phyloP scores from a whole-genome alignment of 2,797 vertebrate species.

The Bradypodion ventrale region DNA sequence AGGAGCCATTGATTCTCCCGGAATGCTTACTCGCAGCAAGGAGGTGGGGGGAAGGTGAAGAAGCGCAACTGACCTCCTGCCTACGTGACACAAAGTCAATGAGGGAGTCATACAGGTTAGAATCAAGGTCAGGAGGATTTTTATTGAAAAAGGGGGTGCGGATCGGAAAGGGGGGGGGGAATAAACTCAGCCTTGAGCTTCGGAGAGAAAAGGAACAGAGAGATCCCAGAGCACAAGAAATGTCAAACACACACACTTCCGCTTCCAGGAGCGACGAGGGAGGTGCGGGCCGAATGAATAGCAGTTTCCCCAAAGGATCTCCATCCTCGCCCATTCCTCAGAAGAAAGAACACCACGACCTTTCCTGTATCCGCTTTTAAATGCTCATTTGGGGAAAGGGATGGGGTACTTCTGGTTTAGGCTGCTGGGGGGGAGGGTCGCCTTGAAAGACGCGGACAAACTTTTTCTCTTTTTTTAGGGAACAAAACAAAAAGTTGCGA shows the following conservation, averaged over 20 bases:
- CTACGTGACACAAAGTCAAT: constrained; percentile 83
- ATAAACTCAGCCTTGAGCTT: constrained; percentile 50
- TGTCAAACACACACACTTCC: background rate
- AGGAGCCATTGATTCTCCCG: constrained; percentile 78
- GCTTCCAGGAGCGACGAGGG: too few relatives aligned
- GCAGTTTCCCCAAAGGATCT: too few relatives aligned
- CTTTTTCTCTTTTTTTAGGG: background rate
- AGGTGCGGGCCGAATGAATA: too few relatives aligned
- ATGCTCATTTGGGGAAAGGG: background rate
- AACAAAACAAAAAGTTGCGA: background rate
- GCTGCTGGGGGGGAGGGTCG: too few relatives aligned
- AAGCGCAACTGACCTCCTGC: constrained; percentile 80
- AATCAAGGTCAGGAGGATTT: constrained; percentile 77
- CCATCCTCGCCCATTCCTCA: too few relatives aligned
- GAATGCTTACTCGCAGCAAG: constrained; percentile 82
- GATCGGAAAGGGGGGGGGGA: constrained; percentile 32
- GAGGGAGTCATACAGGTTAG: constrained; percentile 77
- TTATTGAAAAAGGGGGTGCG: constrained; percentile 53
- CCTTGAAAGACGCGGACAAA: background rate
- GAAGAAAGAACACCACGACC: background rate
- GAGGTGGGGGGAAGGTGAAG: constrained; percentile 81
- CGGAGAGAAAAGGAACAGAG: background rate
- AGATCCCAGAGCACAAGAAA: background rate
- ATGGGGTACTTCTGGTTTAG: background rate
- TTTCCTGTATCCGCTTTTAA: background rate